Conservation (phyloP, 2,797 vertebrate genomes). For the Sebastes cheni region DNA sequence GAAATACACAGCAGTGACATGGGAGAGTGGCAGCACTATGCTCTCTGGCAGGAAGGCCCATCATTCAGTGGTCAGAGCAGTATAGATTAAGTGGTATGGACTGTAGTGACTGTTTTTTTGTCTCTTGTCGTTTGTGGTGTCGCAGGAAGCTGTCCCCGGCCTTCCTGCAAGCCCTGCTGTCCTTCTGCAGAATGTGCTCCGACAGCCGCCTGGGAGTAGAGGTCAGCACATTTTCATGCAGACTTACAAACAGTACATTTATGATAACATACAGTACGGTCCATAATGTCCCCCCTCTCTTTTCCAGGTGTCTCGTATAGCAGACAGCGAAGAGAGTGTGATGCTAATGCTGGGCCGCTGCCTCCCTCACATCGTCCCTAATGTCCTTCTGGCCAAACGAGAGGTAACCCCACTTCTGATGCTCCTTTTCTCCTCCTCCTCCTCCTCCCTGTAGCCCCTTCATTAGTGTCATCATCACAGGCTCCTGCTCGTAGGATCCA, state of each 20-base stretch:
- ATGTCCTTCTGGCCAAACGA: constrained; percentile 97
- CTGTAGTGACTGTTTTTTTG: constrained; percentile 32
- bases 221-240: constrained; percentile 78
- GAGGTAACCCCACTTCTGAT: constrained; percentile 85
- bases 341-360: constrained; percentile 98
- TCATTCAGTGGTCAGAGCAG: constrained; percentile 39
- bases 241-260: not conserved
- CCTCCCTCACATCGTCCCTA: constrained; percentile 97
- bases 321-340: constrained; percentile 96
- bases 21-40: constrained; percentile 14
- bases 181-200: constrained; percentile 98
- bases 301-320: constrained; percentile 93
- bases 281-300: not conserved
- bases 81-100: constrained; percentile 29
- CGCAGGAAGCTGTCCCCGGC: constrained; percentile 91
- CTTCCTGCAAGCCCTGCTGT: constrained; percentile 97
- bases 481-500: constrained; percentile 42
- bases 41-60: constrained; percentile 15
- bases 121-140: constrained; percentile 42
- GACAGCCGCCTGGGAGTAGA: constrained; percentile 97
- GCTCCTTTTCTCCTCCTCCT: constrained; percentile 1
- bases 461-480: constrained; percentile 53
- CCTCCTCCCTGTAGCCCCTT: not conserved
- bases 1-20: not conserved
- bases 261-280: not conserved